Evolutionary conservation across 2,113 vertebrate species (phyloP).

Genomic region (Dasypus novemcinctus): DNA sequence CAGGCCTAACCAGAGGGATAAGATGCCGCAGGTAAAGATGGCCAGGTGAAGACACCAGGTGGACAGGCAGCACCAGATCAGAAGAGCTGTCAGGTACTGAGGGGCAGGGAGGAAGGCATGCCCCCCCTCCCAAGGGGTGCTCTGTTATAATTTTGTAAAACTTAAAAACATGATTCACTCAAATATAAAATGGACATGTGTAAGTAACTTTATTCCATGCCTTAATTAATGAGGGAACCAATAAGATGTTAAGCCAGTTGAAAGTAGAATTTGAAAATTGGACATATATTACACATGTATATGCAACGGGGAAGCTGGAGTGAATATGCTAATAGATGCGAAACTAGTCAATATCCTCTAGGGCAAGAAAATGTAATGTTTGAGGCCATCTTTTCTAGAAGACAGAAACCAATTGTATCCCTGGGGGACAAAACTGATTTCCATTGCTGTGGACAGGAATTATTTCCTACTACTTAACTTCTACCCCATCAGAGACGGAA

Average conservation of each 20-base stretch:
- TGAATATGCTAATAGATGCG: no score
- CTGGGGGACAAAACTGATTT: neutral
- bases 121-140: no score
- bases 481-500: neutral
- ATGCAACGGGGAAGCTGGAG: neutral
- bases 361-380: neutral
- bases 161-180: neutral
- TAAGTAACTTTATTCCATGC: neutral
- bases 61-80: no score
- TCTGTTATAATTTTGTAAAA: neutral
- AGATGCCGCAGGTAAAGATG: fast-evolving
- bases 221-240: neutral
- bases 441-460: neutral
- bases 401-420: neutral
- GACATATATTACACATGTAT: neutral
- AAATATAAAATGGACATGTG: neutral
- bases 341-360: neutral
- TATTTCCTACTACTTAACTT: neutral
- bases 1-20: neutral
- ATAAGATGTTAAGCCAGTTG: neutral
- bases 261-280: neutral
- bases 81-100: fast-evolving
- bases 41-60: neutral
- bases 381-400: neutral
- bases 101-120: neutral